Evolutionary conservation across 1,140 invertebrate genomes (phyloP).

Genomic region (Pararge aegeria): DNA sequence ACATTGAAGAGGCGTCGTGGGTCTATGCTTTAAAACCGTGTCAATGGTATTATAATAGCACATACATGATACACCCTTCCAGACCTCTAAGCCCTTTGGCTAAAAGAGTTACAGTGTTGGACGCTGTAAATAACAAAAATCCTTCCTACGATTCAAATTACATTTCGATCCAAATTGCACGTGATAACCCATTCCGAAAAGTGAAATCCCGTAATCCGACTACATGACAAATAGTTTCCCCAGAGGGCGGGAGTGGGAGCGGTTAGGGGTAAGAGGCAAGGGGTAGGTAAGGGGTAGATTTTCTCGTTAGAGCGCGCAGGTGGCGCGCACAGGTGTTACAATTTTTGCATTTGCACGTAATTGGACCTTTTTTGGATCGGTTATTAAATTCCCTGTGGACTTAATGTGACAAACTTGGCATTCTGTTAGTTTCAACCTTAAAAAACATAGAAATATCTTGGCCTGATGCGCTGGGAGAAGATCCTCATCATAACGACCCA

Average conservation of each 20-base stretch:
- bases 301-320: conserved; percentile 1
- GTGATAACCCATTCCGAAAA: neutral
- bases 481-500: no score
- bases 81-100: no score
- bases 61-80: no score
- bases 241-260: neutral
- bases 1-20: no score
- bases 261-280: neutral
- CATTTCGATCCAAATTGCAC: neutral
- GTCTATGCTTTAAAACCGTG: no score
- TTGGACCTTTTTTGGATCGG: neutral
- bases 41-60: no score
- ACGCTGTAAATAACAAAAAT: neutral
- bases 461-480: no score
- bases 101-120: no score
- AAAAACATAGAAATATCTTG: no score
- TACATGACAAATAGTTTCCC: conserved; percentile 1
- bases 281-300: neutral
- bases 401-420: neutral
- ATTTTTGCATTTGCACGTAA: neutral
- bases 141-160: neutral
- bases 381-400: neutral
- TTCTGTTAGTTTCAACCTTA: neutral
- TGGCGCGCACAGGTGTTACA: neutral
- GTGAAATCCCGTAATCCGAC: neutral